Base-by-base conservation (phyloP, 2,888 invertebrate genomes). In the Acrocyrtus sp. region DNA sequence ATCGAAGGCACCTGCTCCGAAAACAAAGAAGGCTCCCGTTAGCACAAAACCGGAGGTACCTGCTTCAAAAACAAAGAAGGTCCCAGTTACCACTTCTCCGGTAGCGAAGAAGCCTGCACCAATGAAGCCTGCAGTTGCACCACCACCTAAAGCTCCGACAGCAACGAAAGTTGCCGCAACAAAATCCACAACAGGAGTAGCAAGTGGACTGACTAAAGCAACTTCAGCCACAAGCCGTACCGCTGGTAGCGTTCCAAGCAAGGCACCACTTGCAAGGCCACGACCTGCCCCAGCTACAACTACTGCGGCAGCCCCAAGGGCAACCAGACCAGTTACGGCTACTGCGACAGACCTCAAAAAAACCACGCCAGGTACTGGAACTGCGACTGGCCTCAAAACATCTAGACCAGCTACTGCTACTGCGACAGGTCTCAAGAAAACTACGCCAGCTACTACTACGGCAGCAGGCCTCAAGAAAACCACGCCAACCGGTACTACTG, bases 191-290 rank as follows among this genome's bases (percentile, higher is more conserved):
- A 77, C 77, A 76, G 81, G 74, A 45, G 57, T 80, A 12, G 67
- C 69, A 53, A 58, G 80, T 19, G 62, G 81, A 43, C 29, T 47
- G 19, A 15, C 83, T n/a, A n/a, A n/a, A 43, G 78, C 83, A 54
- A 74, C 83, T 41, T 80, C 83, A 17, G 80, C 83, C 78, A 82
- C 0, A 82, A 80, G 69, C 83, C 84, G 6, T 81, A 80, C 84
- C 12, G 77, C 81, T 21, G 80, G 41, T 45, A 2, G 17, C 39
- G 15, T 26, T 53, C 19, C 29, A 34, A 34, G 15, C 26, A 21
- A 48, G 60, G 17, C 19, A 21, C 22, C 47, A 48, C 15, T 34
- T 22, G 10, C 57, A 3, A 27, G 15, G 5, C 3, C 43, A 4
- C 60, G 60, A n/a, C 6, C 34, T 15, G 48, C 22, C 48, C 21